These are phyloP conservation scores for Nasalis larvatus DNA, from an alignment of 2,113 vertebrate genomes.

Conservation along the genomic window DNA sequence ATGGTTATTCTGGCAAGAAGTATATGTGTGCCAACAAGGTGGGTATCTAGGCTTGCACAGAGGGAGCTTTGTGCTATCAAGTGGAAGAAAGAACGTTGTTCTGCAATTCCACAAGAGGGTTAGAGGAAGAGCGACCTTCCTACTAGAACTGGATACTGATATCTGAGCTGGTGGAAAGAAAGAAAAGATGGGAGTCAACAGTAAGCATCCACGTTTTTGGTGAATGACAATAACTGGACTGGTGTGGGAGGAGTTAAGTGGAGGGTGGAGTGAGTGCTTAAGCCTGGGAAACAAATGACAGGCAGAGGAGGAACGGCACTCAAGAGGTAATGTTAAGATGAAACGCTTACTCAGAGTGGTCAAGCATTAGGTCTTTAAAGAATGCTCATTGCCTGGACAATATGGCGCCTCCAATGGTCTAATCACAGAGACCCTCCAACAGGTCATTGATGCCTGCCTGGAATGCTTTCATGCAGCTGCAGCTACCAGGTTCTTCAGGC, in stretches of 20 bases:
- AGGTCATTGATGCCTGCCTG: background rate
- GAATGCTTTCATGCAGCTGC: background rate
- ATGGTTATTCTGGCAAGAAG: background rate
- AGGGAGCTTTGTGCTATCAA: background rate
- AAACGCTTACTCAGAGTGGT: background rate
- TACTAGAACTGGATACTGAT: background rate
- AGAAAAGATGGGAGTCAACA: background rate
- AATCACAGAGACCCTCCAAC: background rate
- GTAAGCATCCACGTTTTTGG: background rate
- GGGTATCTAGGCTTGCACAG: background rate
- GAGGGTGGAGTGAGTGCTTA: background rate
- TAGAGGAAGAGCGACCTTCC: background rate
- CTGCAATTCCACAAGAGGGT: background rate
- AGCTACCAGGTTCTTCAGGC: background rate
- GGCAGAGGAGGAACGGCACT: background rate
- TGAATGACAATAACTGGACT: background rate
- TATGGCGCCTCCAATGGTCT: background rate
- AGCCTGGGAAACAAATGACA: background rate
- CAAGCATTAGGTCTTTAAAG: background rate
- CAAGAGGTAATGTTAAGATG: background rate
- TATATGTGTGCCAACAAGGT: background rate
- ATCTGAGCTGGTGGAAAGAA: background rate
- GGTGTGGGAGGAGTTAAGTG: background rate
- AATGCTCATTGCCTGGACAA: background rate
- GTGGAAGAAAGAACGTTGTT: background rate